A percentile compares a stretch with the other conserved stretches of the same genome.
Evolutionary conservation across 2,888 invertebrate species (phyloP).

Genomic region (Galerucella calmariensis): DNA sequence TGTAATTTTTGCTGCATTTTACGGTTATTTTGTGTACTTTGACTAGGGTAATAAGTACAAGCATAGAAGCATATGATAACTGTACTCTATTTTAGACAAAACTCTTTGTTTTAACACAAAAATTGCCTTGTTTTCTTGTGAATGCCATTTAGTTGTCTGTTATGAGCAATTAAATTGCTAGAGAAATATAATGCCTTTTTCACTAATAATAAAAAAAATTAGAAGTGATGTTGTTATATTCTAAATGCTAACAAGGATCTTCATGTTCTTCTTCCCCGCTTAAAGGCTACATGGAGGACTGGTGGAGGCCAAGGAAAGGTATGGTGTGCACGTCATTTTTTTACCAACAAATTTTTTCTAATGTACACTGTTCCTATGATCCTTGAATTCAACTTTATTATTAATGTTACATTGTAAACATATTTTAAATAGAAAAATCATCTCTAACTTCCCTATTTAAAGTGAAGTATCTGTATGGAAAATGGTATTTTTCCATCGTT

Average conservation of each 20-base stretch:
- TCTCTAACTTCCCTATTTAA: background rate
- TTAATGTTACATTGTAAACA: background rate
- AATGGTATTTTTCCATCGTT: no score
- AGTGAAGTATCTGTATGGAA: background rate
- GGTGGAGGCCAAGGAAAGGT: conserved; percentile 98
- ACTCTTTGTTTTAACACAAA: no score
- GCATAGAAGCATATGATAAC: no score
- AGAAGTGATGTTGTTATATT: conserved; percentile 47
- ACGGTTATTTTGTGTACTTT: no score
- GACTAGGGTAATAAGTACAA: no score
- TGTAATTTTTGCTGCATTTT: no score
- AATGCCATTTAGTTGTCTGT: background rate
- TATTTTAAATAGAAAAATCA: no score
- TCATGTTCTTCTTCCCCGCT: conserved; percentile 84
- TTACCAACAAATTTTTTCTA: background rate
- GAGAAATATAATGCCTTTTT: conserved; percentile 23
- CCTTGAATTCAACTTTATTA: background rate
- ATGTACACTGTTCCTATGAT: conserved; percentile 1
- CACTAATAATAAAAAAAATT: conserved; percentile 10
- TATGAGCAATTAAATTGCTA: background rate
- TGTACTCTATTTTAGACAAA: no score
- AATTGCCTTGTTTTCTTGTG: no score
- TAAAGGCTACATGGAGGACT: conserved; percentile 98
- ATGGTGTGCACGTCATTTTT: conserved; percentile 52
- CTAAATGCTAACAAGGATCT: conserved; percentile 70